Conservation (phyloP, 2,113 vertebrate genomes). For the Leptobrachium ailaonicum region DNA sequence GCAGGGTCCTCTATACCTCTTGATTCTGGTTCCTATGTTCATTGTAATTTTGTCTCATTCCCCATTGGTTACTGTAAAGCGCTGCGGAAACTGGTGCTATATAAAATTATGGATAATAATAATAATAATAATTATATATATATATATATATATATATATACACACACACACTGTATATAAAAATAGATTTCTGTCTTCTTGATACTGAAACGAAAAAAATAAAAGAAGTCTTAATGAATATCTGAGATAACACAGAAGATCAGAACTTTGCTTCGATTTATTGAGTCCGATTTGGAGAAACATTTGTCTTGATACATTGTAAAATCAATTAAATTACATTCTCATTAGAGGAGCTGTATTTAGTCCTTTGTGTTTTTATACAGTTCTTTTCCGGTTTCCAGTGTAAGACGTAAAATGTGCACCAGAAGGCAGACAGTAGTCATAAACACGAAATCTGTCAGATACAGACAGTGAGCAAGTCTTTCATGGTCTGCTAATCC, state of each 20-base stretch:
- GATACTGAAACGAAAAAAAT: no score
- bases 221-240: background rate
- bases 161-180: no score
- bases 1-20: no score
- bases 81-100: no score
- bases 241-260: background rate
- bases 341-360: conserved; percentile 64
- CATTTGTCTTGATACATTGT: conserved; percentile 61
- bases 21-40: no score
- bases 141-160: no score
- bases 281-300: conserved; percentile 39
- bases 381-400: conserved; percentile 56
- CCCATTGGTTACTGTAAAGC: no score
- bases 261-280: conserved; percentile 30
- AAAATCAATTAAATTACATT: conserved; percentile 71
- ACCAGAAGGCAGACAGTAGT: conserved; percentile 68
- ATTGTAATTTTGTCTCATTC: no score
- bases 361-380: conserved; percentile 62
- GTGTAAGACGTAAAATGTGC: conserved; percentile 58
- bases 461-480: background rate
- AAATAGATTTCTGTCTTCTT: no score
- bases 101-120: no score
- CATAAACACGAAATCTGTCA: conserved; percentile 9
- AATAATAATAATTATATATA: no score
- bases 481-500: background rate